Base-by-base conservation (phyloP, 2,113 vertebrate species). In the Tautogolabrus adspersus region DNA sequence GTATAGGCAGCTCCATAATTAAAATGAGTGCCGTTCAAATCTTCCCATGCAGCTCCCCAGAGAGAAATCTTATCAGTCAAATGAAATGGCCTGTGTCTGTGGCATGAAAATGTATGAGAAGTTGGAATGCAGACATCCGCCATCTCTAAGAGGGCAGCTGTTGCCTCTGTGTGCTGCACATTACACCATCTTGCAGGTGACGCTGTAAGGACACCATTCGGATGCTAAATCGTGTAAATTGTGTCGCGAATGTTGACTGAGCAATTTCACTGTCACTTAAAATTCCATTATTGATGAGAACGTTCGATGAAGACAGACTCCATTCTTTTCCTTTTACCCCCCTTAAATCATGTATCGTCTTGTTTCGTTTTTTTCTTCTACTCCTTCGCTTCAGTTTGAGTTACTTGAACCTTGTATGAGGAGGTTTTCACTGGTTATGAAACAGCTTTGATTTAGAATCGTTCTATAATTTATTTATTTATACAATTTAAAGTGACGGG, bases 101-200 rank as follows among this genome's bases (percentile, higher is more conserved):
- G 55, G 21, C 42, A 55, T 54, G 59, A 46, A 61, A 76, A 66
- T 30, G 49, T 55, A 66, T 71, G 55, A 62, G 56, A 15, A 30
- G 49, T 34, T 34, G 10, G 46, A 54, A 77, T 57, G 57, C 57
- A 69, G 44, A 64, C 62, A 58, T 51, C 30, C 51, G 30, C 16
- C 65, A 66, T 75, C 22, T 66, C 55, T 13, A 15, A 56, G 47
- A 47, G 72, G 62, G 61, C 55, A 76, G 72, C 55, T 76, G 67
- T 56, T 62, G 55, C 56, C 23, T 77, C 4, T 79, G 51, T 55
- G 60, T 54, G 30, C 51, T 37, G 51, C 57, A n/a, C 26, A 72
- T 76, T 71, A 21, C 37, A 60, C n/a, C 55, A 54, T 52, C 38
- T 42, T 60, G 65, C 59, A 59, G 66, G 54, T n/a, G n/a, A 69